Evolutionary conservation across 2,888 invertebrate species (phyloP).

Genomic region (Chrysotoxum bicinctum): DNA sequence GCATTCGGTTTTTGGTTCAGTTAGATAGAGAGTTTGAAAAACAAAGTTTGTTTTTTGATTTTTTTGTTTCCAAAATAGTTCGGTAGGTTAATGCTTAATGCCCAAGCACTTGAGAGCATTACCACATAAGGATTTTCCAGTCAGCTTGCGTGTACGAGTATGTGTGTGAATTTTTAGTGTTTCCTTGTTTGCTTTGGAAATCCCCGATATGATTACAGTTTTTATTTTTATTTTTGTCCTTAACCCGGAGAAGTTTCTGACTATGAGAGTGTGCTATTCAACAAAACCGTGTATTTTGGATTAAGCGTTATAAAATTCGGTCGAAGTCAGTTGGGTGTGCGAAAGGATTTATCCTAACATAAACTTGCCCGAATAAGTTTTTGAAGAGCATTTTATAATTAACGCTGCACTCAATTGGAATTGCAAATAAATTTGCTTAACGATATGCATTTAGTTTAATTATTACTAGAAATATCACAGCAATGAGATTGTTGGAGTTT

Average conservation of each 20-base stretch:
- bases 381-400: slow-evolving; percentile 5
- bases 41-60: background rate
- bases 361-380: background rate
- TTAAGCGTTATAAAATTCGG: background rate
- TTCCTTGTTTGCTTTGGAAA: slow-evolving; percentile 31
- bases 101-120: slow-evolving; percentile 27
- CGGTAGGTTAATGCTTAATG: slow-evolving; percentile 37
- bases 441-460: background rate
- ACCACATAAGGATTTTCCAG: slow-evolving; percentile 14
- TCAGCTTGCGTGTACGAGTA: slow-evolving; percentile 14
- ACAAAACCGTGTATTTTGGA: background rate
- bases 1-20: slow-evolving; percentile 44
- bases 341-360: background rate
- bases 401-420: slow-evolving; percentile 2
- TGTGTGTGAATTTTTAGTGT: slow-evolving; percentile 28
- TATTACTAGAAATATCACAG: background rate
- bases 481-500: background rate
- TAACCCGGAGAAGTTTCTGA: background rate
- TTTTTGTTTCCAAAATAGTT: slow-evolving; percentile 6
- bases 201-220: slow-evolving; percentile 28
- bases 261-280: background rate
- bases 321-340: background rate
- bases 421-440: slow-evolving; percentile 2
- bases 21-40: slow-evolving; percentile 17
- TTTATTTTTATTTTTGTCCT: background rate